Conservation (phyloP, 92 coral and sea anemone species). For the Porites divaricata region DNA sequence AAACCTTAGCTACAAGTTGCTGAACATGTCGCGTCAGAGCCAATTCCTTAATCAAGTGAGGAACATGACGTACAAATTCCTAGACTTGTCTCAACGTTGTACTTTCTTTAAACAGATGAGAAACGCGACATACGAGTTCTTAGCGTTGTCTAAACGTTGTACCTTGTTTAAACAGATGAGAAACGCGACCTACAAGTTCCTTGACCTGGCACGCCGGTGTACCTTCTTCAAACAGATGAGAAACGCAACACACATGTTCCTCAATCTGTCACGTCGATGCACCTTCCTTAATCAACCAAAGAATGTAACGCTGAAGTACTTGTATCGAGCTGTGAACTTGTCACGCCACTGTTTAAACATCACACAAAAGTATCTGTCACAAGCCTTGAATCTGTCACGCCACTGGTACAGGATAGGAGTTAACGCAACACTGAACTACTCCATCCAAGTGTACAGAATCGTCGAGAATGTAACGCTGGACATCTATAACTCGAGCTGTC, state of each 20-base stretch:
- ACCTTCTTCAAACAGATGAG: neutral
- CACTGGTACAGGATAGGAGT: slow-evolving; percentile 46
- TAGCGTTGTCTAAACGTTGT: slow-evolving; percentile 15
- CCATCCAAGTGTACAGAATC: slow-evolving; percentile 42
- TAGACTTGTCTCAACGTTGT: slow-evolving; percentile 8
- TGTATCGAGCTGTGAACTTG: neutral
- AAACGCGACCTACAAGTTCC: neutral
- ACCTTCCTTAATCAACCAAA: slow-evolving; percentile 10
- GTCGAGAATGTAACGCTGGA: slow-evolving; percentile 63
- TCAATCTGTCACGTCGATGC: slow-evolving; percentile 25
- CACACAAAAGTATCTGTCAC: neutral
- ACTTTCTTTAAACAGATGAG: neutral
- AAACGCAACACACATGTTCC: neutral
- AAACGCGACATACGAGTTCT: neutral
- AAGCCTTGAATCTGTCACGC: slow-evolving; percentile 65
- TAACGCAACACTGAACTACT: slow-evolving; percentile 55
- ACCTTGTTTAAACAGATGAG: neutral
- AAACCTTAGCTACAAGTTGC: neutral
- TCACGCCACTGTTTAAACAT: slow-evolving; percentile 16
- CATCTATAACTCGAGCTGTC: slow-evolving; percentile 67
- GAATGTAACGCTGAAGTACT: slow-evolving; percentile 16
- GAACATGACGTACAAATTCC: neutral
- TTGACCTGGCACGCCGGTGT: slow-evolving; percentile 11
- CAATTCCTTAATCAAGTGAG: neutral
- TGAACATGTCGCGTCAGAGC: neutral